Conservation (phyloP, 1,140 invertebrate genomes). For the Brachystomella parvula region DNA sequence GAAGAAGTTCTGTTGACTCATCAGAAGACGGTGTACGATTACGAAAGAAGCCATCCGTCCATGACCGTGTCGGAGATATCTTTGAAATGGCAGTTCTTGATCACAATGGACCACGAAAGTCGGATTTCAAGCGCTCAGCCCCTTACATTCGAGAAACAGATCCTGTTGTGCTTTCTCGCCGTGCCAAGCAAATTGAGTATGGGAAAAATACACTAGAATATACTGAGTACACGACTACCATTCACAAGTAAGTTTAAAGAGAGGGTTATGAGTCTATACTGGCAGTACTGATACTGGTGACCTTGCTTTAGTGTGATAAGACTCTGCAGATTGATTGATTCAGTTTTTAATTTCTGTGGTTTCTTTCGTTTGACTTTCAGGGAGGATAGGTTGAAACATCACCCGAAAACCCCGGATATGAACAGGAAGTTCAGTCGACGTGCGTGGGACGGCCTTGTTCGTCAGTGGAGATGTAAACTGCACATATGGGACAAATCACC, state of each 20-base stretch:
- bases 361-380: too few relatives aligned
- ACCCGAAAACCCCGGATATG: slow-evolving; percentile 82
- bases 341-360: too few relatives aligned
- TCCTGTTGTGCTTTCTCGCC: slow-evolving; percentile 40
- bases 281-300: too few relatives aligned
- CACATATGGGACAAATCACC: slow-evolving; percentile 55
- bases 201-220: slow-evolving; percentile 48
- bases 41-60: too few relatives aligned
- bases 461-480: slow-evolving; percentile 73
- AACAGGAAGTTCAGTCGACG: slow-evolving; percentile 74
- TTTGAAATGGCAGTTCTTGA: too few relatives aligned
- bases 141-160: slow-evolving; percentile 43
- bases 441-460: slow-evolving; percentile 80
- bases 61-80: too few relatives aligned
- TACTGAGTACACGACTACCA: slow-evolving; percentile 40
- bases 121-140: neutral
- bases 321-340: too few relatives aligned
- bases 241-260: slow-evolving; percentile 39
- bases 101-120: too few relatives aligned
- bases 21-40: too few relatives aligned
- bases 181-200: slow-evolving; percentile 48
- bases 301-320: too few relatives aligned
- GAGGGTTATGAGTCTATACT: too few relatives aligned
- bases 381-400: slow-evolving; percentile 54
- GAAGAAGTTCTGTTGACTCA: too few relatives aligned